Percentiles rank a stretch among this genome's conserved stretches.
Conservation (phyloP, 2,113 vertebrate species). For the Columba janthina region DNA sequence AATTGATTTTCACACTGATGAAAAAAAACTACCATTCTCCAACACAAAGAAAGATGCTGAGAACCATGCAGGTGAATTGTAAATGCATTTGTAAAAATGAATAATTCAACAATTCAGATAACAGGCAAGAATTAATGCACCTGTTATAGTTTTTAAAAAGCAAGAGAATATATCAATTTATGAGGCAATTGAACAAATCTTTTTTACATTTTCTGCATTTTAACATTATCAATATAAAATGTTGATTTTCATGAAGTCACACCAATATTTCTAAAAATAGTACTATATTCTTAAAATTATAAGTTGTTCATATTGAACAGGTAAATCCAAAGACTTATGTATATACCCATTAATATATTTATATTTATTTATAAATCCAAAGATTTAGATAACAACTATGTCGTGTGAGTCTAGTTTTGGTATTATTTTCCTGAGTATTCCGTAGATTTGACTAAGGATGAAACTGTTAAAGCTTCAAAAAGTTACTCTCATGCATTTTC, state of each 20-base stretch:
- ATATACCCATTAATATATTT: not conserved
- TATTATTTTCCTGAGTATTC: not conserved
- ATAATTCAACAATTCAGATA: not conserved
- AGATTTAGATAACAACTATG: not conserved
- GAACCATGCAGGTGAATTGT: not conserved
- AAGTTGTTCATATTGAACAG: not conserved
- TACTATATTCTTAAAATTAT: not conserved
- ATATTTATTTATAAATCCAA: not conserved
- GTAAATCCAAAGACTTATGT: not conserved
- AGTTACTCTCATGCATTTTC: not conserved
- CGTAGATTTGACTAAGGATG: not conserved
- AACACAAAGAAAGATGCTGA: not conserved
- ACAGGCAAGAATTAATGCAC: not conserved
- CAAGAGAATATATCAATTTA: not conserved
- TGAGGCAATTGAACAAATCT: not conserved
- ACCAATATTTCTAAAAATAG: not conserved
- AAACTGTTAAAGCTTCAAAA: not conserved
- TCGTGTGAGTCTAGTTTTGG: not conserved
- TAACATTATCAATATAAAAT: not conserved
- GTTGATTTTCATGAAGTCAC: not conserved
- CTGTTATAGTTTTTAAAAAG: not conserved
- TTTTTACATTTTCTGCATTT: not conserved
- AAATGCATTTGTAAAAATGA: not conserved
- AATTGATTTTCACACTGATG: conserved; percentile 6
- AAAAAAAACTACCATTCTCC: not conserved